These are phyloP conservation scores for Zosterops borbonicus DNA, from an alignment of 2,113 vertebrate species.

Conservation along the genomic window DNA sequence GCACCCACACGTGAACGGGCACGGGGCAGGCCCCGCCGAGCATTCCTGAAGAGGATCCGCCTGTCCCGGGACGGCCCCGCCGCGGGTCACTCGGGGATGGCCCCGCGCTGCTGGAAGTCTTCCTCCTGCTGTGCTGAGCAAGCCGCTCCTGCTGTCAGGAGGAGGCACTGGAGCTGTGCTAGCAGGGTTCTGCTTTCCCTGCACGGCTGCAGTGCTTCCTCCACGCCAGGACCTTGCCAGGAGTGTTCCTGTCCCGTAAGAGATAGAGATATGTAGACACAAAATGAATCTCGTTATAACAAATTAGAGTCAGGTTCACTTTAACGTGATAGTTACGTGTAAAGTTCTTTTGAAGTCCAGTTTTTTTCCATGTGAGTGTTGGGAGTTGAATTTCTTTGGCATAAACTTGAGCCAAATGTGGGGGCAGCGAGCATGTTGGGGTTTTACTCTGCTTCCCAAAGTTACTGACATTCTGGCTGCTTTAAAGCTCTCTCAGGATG, in stretches of 20 bases:
- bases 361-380: neutral
- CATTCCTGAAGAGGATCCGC: conserved; percentile 67
- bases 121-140: conserved; percentile 4
- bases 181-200: neutral
- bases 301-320: conserved; percentile 1
- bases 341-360: neutral
- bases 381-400: neutral
- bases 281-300: neutral
- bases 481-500: conserved; percentile 15
- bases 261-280: neutral
- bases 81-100: accelerated
- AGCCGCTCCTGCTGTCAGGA: neutral
- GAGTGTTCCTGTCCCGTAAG: neutral
- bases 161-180: neutral
- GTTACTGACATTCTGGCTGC: neutral
- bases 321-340: neutral
- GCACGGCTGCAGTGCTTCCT: neutral
- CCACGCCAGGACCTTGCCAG: neutral
- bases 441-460: neutral
- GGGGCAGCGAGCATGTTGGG: neutral
- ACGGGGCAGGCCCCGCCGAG: conserved; percentile 73
- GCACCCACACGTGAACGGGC: conserved; percentile 83
- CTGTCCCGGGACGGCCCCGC: neutral
- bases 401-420: conserved; percentile 4
- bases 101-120: neutral